Percentiles rank a stretch among this genome's conserved stretches.
Conservation (phyloP, 2,113 vertebrate genomes). For the Lepus timidus region DNA sequence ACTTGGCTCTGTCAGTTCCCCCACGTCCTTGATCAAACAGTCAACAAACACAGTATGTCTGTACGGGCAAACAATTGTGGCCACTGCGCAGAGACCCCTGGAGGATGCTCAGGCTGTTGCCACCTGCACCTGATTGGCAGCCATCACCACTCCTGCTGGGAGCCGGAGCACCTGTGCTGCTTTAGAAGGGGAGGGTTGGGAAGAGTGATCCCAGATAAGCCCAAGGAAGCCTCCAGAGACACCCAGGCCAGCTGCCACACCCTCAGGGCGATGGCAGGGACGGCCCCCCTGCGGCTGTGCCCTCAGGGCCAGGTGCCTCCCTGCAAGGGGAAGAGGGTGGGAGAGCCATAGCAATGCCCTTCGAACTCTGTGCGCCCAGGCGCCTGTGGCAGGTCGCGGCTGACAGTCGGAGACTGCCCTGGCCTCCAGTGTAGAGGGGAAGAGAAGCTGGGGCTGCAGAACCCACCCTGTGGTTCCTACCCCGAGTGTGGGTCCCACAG, state of each 20-base stretch:
- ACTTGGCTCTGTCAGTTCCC: not conserved
- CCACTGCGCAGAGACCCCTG: not conserved
- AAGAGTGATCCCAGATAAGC: not conserved
- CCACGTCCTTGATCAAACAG: not conserved
- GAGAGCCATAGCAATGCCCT: not conserved
- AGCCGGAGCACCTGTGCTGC: not conserved
- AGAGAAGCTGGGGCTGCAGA: not conserved
- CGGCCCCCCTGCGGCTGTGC: not conserved
- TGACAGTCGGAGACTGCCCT: constrained; percentile 57
- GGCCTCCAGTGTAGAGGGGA: constrained; percentile 21
- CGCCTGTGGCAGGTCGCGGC: not conserved
- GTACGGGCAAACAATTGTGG: constrained; percentile 11
- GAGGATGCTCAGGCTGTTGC: not conserved
- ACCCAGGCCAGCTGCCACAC: constrained; percentile 53
- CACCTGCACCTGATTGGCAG: constrained; percentile 55
- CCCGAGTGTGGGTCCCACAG: not conserved
- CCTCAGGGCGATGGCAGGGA: constrained; percentile 12
- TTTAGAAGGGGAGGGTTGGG: not conserved
- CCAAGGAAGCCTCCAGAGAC: constrained; percentile 18
- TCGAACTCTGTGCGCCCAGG: constrained; percentile 34
- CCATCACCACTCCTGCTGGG: not conserved
- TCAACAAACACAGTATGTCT: not conserved
- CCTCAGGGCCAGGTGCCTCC: constrained; percentile 36
- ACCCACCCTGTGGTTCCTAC: constrained; percentile 36
- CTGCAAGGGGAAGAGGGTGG: not conserved